Percentiles rank a stretch among this genome's conserved stretches.
Evolutionary conservation across 2,797 vertebrate genomes (phyloP).

Genomic region (Arvicola amphibius): DNA sequence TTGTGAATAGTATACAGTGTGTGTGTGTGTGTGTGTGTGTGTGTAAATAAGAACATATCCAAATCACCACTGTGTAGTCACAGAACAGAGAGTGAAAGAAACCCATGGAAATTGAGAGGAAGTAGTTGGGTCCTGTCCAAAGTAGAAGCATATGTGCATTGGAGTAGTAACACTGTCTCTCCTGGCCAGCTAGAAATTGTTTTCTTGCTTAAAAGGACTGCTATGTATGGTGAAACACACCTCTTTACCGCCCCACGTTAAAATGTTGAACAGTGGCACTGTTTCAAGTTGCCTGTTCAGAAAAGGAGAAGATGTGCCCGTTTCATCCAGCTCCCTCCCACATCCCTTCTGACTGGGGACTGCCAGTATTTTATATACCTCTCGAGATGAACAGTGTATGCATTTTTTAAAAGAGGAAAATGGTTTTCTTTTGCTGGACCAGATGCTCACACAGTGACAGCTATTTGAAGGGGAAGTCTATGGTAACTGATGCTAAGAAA

Average conservation of each 20-base stretch:
- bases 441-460: conserved; percentile 44
- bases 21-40: not conserved
- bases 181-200: not conserved
- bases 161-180: not conserved
- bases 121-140: not conserved
- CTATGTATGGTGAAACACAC: not conserved
- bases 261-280: not conserved
- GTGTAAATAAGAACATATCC: not conserved
- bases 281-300: not conserved
- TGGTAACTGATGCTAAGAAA: not conserved
- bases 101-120: conserved; percentile 7
- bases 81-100: not conserved
- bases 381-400: not conserved
- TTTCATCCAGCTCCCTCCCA: not conserved
- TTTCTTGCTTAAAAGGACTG: not conserved
- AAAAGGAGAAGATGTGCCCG: not conserved
- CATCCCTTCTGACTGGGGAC: not conserved
- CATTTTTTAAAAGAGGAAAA: not conserved
- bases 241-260: not conserved
- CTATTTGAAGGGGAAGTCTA: not conserved
- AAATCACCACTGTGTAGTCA: not conserved
- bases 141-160: not conserved
- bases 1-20: not conserved
- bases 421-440: conserved; percentile 17
- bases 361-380: not conserved